Conservation (phyloP, 1,140 invertebrate genomes). For the Magallana ariakensis region DNA sequence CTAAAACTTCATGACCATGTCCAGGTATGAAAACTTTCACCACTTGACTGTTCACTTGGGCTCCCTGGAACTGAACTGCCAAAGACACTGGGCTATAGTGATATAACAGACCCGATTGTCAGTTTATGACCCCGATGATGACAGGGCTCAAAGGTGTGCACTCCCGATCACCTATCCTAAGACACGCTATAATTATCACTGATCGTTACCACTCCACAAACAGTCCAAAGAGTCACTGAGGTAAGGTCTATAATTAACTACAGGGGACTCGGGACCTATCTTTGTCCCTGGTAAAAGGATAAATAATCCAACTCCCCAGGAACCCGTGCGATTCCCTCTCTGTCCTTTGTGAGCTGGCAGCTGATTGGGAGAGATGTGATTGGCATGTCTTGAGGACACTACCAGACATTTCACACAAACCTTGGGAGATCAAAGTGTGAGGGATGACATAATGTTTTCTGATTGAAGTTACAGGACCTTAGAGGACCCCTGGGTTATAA, state of each 20-base stretch:
- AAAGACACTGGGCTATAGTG: not conserved
- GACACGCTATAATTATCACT: constrained; percentile 16
- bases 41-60: not conserved
- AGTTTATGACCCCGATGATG: not conserved
- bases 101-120: constrained; percentile 5
- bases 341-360: constrained; percentile 8
- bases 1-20: too few species aligned
- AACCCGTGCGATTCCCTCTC: not conserved
- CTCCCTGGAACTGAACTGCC: not conserved
- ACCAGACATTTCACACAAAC: constrained; percentile 14
- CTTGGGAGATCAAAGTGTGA: constrained; percentile 19
- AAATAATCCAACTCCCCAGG: not conserved
- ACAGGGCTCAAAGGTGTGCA: not conserved
- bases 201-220: not conserved
- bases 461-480: constrained; percentile 15
- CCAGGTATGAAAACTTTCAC: too few species aligned
- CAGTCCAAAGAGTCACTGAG: not conserved
- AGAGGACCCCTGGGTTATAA: not conserved
- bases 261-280: not conserved
- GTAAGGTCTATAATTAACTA: constrained; percentile 17
- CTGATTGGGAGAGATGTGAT: not conserved
- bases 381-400: constrained; percentile 11
- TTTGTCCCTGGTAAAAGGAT: not conserved
- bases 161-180: constrained; percentile 11
- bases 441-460: not conserved